Conservation (phyloP, 2,113 vertebrate genomes). For the Bos javanicus region DNA sequence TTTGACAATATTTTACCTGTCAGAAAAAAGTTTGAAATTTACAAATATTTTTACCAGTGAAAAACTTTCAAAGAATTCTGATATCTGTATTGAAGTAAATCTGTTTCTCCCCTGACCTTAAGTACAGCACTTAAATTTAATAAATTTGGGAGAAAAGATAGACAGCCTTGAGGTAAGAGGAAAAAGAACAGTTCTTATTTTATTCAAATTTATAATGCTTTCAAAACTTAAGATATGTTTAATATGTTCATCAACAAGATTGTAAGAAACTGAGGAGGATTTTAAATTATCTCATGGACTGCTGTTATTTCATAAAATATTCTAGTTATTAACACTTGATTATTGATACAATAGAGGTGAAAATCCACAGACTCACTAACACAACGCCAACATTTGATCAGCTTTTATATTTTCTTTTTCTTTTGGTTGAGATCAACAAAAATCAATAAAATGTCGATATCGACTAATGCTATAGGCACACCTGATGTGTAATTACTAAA, state of each 20-base stretch:
- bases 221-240: slow-evolving; percentile 28
- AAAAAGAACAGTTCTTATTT: not conserved
- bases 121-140: slow-evolving; percentile 16
- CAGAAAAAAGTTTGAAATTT: slow-evolving; percentile 70
- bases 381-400: not conserved
- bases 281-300: slow-evolving; percentile 13
- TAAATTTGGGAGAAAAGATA: not conserved
- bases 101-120: slow-evolving; percentile 12
- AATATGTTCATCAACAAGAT: not conserved
- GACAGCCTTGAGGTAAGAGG: not conserved
- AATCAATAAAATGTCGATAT: slow-evolving; percentile 15
- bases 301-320: not conserved
- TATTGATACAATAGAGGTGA: not conserved
- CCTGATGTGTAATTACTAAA: not conserved
- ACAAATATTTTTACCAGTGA: slow-evolving; percentile 65
- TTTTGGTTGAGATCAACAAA: slow-evolving; percentile 5
- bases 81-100: slow-evolving; percentile 59
- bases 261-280: not conserved
- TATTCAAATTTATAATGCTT: slow-evolving; percentile 35
- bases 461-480: not conserved
- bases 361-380: not conserved
- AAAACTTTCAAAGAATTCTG: slow-evolving; percentile 72
- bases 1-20: slow-evolving; percentile 69
- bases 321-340: not conserved
- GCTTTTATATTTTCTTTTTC: slow-evolving; percentile 7